Evolutionary conservation across 2,113 vertebrate species (phyloP), one percentile per base, ranked within the genome.

Genomic region (Uropsilus gracilis): DNA sequence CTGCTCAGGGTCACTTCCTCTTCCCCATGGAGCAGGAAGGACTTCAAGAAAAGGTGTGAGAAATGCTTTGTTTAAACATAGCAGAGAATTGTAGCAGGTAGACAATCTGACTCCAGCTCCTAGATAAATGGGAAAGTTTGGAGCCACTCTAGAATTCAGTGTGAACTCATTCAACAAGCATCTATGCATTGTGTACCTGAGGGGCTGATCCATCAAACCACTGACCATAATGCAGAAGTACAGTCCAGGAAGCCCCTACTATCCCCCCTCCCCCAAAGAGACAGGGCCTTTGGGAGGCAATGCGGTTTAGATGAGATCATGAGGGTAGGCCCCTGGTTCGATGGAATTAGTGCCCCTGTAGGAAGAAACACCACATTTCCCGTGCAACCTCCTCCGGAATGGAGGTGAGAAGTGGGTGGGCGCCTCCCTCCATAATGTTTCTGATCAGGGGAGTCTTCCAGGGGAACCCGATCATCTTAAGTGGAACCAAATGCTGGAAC

Each of bases 11-110:
- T 77, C 34, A 37, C 87, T 61, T 64, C 42, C 34, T 46, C 57
- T 73, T 84, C 53, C 9, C 20, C 37, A 8, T 14, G 22, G 14
- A 13, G 71, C 17, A 10, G 48, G 26, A 66, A 72, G 59, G 16
- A 64, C 55, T 63, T 28, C 26, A 85, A 85, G 48, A 64, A 87
- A 76, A 93, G 20, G 32, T 28, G 14, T 44, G 48, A 46, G 11
- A n/a, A 87, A 34, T n/a, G 9, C 30, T 76, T 80, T 68, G 72
- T 69, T 88, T 88, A 46, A 78, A 84, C 87, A 34, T 22, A 88
- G 57, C 53, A 53, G 24, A 75, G 39, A 69, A 64, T 37, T 87
- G 57, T 85, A 66, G 17, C 59, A 73, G 55, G 63, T 63, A 53
- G 63, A 76, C 92, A 88, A 48, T 32, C 44, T 64, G 44, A 63